These are phyloP conservation scores for Drosophila eohydei DNA, from an alignment of 2,888 invertebrate species.

Conservation along the genomic window DNA sequence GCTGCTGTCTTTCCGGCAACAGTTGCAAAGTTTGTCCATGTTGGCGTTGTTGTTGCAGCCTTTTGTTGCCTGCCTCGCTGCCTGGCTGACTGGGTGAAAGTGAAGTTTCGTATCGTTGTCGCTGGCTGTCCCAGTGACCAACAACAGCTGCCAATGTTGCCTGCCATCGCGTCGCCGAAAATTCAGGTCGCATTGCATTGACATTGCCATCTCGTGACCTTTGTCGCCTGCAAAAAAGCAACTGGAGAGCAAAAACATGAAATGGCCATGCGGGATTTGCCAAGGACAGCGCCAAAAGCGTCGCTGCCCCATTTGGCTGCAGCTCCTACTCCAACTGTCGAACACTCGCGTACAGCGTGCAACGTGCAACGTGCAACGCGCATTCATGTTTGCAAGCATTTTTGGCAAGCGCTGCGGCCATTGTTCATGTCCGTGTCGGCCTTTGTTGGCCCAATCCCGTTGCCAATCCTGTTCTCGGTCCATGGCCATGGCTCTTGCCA, in stretches of 20 bases:
- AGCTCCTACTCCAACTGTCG: constrained; percentile 18
- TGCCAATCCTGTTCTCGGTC: constrained; percentile 9
- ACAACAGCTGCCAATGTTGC: constrained; percentile 30
- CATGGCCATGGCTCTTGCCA: constrained; percentile 31
- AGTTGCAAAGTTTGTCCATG: constrained; percentile 64
- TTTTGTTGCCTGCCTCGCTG: constrained; percentile 31
- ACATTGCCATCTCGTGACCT: constrained; percentile 58
- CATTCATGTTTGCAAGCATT: constrained; percentile 68
- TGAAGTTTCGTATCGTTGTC: constrained; percentile 46
- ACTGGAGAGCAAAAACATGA: constrained; percentile 8
- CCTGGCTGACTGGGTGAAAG: constrained; percentile 56
- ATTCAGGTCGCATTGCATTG: constrained; percentile 66
- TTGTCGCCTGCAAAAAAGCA: constrained; percentile 28
- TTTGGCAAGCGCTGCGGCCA: constrained; percentile 52
- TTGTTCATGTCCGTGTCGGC: constrained; percentile 55
- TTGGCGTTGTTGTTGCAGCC: constrained; percentile 31
- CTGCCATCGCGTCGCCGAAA: constrained; percentile 32
- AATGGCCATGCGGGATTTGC: constrained; percentile 40
- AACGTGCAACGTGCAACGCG: constrained; percentile 28
- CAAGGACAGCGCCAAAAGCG: constrained; percentile 57
- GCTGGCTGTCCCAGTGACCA: constrained; percentile 70
- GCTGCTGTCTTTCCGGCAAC: constrained; percentile 43
- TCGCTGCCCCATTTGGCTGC: constrained; percentile 9
- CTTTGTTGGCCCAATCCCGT: constrained; percentile 31
- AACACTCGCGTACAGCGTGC: constrained; percentile 31